Percentiles rank a stretch among this genome's conserved stretches.
These are phyloP conservation scores for Hanleya hanleyi DNA, from an alignment of 2,888 invertebrate genomes.

Conservation along the genomic window DNA sequence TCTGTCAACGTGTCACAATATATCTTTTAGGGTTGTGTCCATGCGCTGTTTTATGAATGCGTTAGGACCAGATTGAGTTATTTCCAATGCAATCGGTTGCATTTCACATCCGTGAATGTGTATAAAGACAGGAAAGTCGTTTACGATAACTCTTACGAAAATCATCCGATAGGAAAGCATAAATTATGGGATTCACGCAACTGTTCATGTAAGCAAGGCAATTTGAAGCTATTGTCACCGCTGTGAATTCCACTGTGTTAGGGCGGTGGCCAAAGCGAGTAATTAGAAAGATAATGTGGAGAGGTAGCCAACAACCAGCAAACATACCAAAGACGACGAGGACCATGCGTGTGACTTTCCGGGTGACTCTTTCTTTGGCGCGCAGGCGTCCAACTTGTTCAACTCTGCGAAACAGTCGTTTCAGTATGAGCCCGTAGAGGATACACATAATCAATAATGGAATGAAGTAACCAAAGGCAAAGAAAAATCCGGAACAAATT, in stretches of 20 bases:
- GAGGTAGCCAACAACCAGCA: constrained; percentile 45
- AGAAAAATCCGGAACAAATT: constrained; percentile 76
- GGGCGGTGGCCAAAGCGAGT: not conserved
- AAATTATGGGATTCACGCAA: constrained; percentile 44
- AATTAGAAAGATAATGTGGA: constrained; percentile 35
- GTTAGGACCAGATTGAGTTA: too few relatives aligned
- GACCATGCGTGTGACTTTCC: constrained; percentile 72
- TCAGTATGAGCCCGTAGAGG: constrained; percentile 91
- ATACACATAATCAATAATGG: constrained; percentile 90
- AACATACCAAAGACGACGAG: constrained; percentile 43
- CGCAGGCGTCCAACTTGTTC: constrained; percentile 83
- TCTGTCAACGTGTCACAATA: too few relatives aligned
- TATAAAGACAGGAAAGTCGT: too few relatives aligned
- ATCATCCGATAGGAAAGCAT: constrained; percentile 45
- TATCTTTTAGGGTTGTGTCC: too few relatives aligned
- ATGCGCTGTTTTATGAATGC: too few relatives aligned
- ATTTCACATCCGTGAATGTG: too few relatives aligned
- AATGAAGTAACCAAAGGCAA: constrained; percentile 89
- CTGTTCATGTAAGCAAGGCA: constrained; percentile 44
- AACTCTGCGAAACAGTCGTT: constrained; percentile 86
- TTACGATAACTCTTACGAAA: constrained; percentile 37
- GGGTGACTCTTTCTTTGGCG: constrained; percentile 90
- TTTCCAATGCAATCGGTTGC: too few relatives aligned
- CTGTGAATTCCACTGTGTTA: not conserved
- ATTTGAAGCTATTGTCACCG: not conserved